Evolutionary conservation across 2,113 vertebrate species (phyloP).

Genomic region (Illadopsis cleaveri): DNA sequence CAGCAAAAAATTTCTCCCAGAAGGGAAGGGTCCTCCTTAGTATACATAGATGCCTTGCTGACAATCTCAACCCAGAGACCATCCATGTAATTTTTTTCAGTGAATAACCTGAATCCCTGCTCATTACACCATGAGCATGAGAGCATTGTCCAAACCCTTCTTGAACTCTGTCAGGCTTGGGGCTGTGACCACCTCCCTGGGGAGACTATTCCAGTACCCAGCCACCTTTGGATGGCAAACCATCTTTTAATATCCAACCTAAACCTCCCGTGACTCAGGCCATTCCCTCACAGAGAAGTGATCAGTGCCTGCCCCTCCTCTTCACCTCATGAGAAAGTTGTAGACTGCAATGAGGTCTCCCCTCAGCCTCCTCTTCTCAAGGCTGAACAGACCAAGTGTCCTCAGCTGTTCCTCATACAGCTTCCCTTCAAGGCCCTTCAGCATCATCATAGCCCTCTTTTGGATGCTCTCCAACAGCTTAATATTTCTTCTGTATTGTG

Average conservation of each 20-base stretch:
- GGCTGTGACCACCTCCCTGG: neutral
- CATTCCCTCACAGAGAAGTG: neutral
- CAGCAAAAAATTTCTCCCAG: neutral
- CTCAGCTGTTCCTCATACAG: neutral
- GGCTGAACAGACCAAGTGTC: neutral
- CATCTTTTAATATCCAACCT: neutral
- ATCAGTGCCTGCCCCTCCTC: neutral
- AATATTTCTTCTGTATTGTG: neutral
- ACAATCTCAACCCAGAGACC: neutral
- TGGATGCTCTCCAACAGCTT: neutral
- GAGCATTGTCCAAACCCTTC: neutral
- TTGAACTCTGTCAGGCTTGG: neutral
- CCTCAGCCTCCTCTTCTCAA: neutral
- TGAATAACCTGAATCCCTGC: neutral
- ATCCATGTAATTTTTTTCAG: neutral
- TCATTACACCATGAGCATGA: neutral
- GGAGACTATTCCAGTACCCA: neutral
- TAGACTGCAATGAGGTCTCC: no score
- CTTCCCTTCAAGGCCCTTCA: neutral
- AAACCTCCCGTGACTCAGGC: neutral
- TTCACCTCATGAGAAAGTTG: no score
- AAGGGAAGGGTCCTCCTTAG: neutral
- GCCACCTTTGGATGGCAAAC: accelerated
- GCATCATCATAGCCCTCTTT: neutral
- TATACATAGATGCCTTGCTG: neutral